Conservation (phyloP, 23 tunicate genomes). For the Oikopleura vanhoeffeni region DNA sequence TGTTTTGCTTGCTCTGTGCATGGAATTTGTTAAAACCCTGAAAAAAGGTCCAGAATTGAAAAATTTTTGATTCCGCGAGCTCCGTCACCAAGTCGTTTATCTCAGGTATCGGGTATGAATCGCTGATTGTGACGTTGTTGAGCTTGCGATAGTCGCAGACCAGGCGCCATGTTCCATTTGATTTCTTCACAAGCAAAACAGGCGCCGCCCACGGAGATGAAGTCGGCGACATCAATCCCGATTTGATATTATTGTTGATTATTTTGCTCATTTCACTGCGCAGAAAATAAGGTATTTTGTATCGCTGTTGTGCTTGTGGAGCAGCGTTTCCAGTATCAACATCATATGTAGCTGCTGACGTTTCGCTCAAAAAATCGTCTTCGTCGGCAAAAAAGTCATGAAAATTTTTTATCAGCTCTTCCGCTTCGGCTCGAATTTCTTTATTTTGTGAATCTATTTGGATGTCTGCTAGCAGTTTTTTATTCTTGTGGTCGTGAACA, state of each 20-base stretch:
- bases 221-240: not conserved
- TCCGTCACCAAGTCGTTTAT: not conserved
- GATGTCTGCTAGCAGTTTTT: too few species aligned
- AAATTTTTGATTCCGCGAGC: not conserved
- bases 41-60: not conserved
- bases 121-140: not conserved
- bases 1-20: not conserved
- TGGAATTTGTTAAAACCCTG: not conserved
- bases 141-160: not conserved
- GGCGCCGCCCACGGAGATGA: not conserved
- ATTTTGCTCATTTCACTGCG: not conserved
- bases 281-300: not conserved
- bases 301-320: not conserved
- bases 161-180: not conserved
- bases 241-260: not conserved
- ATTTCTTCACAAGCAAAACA: not conserved
- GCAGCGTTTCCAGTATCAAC: not conserved
- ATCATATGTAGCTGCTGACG: not conserved
- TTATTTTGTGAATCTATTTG: too few species aligned
- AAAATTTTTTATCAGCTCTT: not conserved
- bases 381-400: not conserved
- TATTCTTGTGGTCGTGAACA: not conserved
- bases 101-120: not conserved
- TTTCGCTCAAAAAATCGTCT: not conserved
- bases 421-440: too few species aligned